Evolutionary conservation across 2,797 vertebrate species (phyloP).

Genomic region (Chloroceryle inda): DNA sequence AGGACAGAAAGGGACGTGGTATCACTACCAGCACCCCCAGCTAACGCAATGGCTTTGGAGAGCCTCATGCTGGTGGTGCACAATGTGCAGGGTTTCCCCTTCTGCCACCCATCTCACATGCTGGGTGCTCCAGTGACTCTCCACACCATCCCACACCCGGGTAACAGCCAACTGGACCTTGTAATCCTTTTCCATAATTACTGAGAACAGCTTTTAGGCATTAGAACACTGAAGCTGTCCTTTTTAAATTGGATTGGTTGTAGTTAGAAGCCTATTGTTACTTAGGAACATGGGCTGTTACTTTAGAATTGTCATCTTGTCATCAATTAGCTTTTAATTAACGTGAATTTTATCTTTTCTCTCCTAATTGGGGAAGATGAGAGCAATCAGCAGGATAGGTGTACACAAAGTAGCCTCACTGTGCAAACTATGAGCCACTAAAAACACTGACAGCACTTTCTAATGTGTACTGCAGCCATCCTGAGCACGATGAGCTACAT

Average conservation of each 20-base stretch:
- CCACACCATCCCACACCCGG: not conserved
- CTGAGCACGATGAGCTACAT: not conserved
- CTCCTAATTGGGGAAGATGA: not conserved
- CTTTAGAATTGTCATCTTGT: not conserved
- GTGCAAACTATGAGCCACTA: not conserved
- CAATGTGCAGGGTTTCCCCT: not conserved
- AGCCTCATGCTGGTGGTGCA: not conserved
- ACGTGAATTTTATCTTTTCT: not conserved
- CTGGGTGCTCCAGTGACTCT: not conserved
- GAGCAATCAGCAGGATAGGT: not conserved
- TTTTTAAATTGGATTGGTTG: not conserved
- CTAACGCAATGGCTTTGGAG: not conserved
- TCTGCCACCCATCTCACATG: fast-evolving
- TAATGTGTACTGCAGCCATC: not conserved
- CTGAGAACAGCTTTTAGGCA: not conserved
- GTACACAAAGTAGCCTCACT: not conserved
- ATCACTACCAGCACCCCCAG: not conserved
- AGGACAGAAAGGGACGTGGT: fast-evolving
- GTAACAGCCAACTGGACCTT: not conserved
- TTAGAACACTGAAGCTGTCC: not conserved
- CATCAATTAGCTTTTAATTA: constrained; percentile 15
- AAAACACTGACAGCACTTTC: not conserved
- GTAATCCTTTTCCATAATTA: not conserved
- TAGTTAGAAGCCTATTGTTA: not conserved
- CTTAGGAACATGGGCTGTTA: not conserved